A percentile compares a stretch with the other conserved stretches of the same genome.
Conservation (phyloP, 2,797 vertebrate genomes). For the Phylloscopus collybita region DNA sequence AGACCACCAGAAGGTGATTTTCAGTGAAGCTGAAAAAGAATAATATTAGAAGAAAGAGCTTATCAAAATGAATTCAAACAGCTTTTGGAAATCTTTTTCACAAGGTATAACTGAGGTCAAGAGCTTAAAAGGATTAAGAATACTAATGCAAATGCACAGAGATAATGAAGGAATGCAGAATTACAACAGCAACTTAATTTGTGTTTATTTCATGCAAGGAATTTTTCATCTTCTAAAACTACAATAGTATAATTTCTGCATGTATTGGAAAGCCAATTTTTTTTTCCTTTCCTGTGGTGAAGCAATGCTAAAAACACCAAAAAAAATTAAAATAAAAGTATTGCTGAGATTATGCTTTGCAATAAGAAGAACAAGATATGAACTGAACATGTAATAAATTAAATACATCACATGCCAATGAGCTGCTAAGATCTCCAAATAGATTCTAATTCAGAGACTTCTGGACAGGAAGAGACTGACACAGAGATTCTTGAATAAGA, state of each 20-base stretch:
- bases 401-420: not conserved
- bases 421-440: not conserved
- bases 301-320: not conserved
- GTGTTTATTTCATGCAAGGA: not conserved
- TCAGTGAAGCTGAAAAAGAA: not conserved
- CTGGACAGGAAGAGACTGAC: not conserved
- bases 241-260: not conserved
- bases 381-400: not conserved
- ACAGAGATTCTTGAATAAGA: not conserved
- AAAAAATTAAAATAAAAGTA: no score
- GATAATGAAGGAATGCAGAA: not conserved
- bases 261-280: rapidly evolving
- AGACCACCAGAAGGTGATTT: not conserved
- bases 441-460: not conserved
- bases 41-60: not conserved
- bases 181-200: not conserved
- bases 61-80: not conserved
- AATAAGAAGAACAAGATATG: not conserved
- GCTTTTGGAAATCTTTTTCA: not conserved
- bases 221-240: not conserved
- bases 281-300: not conserved
- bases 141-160: not conserved
- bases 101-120: not conserved
- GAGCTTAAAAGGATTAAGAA: slow-evolving; percentile 29
- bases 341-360: not conserved